Base-by-base conservation (phyloP, 2,888 invertebrate species). In the Kryphioiulus occultus region DNA sequence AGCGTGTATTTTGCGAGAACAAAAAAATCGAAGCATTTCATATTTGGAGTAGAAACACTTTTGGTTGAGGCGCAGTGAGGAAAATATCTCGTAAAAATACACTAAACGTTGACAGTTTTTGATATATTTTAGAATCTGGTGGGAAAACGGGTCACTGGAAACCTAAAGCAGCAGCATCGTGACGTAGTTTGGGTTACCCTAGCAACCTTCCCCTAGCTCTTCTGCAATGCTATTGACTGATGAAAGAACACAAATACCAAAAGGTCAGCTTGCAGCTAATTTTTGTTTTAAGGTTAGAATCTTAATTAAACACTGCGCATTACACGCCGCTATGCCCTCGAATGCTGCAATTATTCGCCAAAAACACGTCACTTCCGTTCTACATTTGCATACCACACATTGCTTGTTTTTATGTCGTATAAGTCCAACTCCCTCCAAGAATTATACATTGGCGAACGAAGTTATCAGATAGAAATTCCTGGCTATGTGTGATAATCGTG, bases 1-100 rank as follows among this genome's bases (percentile, higher is more conserved):
- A 85, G 17, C 35, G n/a, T 85, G 19, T 85, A 42, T 42, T n/a
- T 17, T 19, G 85, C 7, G 10, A 85, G 42, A 85, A 42, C 85
- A 42, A 42, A 42, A 85, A 85, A 85, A 39, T 26, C 22, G 78
- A 44, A 83, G 19, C 35, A 86, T n/a, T 87, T 39, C 47, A 17
- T 86, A 84, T 88, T 68, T 68, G 68, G 68, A 68, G 68, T 68
- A 26, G 68, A 68, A 68, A 68, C 68, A 68, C 68, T 68, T 68
- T 68, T 68, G 68, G 68, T 26, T 68, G 68, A 68, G n/a, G 68
- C 68, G 68, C 26, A 68, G 68, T 68, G 68, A 68, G 68, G 68
- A 68, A 68, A 68, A 68, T 68, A 68, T 26, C 68, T 68, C 68
- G 68, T 68, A 68, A 68, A 68, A 68, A 68, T 68, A 68, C 68